Conservation (phyloP, 1,140 invertebrate species). For the Maconellicoccus hirsutus region DNA sequence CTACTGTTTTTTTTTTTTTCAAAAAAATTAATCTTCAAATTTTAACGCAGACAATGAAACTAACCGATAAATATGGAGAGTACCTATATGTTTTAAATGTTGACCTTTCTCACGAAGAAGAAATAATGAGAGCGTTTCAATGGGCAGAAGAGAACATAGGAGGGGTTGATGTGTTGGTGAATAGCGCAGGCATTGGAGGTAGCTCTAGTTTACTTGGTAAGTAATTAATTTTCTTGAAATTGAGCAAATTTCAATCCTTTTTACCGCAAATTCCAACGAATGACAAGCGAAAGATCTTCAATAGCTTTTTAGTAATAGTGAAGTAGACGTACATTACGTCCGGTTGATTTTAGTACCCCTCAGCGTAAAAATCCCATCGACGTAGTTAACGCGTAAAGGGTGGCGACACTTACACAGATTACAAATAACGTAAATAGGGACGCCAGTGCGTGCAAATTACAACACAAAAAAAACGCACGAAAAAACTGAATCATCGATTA, state of each 20-base stretch:
- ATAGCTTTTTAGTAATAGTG: too few relatives aligned
- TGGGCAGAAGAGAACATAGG: conserved; percentile 47
- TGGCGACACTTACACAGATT: too few relatives aligned
- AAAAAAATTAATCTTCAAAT: not conserved
- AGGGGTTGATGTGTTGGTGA: conserved; percentile 55
- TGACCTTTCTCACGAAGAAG: conserved; percentile 52
- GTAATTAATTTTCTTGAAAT: not conserved
- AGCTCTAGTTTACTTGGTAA: conserved; percentile 28
- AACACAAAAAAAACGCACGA: too few relatives aligned
- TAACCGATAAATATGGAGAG: conserved; percentile 20
- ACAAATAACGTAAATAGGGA: too few relatives aligned
- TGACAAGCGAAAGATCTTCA: too few relatives aligned
- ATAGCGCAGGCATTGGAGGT: conserved; percentile 48
- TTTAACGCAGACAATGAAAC: not conserved
- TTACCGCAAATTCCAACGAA: not conserved
- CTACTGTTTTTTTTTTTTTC: not conserved
- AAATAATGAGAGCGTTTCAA: conserved; percentile 51
- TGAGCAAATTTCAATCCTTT: not conserved
- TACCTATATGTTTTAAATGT: conserved; percentile 39
- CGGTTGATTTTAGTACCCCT: too few relatives aligned
- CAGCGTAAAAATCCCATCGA: too few relatives aligned
- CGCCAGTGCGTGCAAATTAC: too few relatives aligned
- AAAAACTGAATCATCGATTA: too few relatives aligned
- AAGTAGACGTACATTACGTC: too few relatives aligned
- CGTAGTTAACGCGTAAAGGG: too few relatives aligned